Evolutionary conservation across 1,140 invertebrate species (phyloP).

Genomic region (Drosophila kanapiae): DNA sequence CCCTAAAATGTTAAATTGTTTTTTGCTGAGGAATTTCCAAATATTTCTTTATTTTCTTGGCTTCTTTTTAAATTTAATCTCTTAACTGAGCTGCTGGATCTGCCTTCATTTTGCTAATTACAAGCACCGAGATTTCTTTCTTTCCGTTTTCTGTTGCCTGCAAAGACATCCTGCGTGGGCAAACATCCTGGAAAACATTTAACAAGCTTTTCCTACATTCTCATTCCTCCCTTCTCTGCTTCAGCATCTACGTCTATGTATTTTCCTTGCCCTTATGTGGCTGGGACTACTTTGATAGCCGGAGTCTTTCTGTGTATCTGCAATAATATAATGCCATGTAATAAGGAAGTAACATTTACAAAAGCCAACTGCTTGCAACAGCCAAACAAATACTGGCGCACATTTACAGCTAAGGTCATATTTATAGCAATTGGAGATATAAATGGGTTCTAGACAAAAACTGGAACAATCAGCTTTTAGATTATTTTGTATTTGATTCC

Average conservation of each 20-base stretch:
- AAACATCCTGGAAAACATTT: slow-evolving; percentile 52
- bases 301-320: slow-evolving; percentile 27
- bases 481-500: too few species aligned
- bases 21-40: too few species aligned
- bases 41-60: too few species aligned
- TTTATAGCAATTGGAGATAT: neutral
- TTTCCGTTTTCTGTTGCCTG: slow-evolving; percentile 20
- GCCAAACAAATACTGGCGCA: slow-evolving; percentile 29
- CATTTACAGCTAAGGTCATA: neutral
- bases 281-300: slow-evolving; percentile 42
- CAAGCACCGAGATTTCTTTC: slow-evolving; percentile 22
- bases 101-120: slow-evolving; percentile 32
- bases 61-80: slow-evolving; percentile 1
- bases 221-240: neutral
- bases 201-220: slow-evolving; percentile 18
- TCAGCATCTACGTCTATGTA: slow-evolving; percentile 1
- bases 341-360: slow-evolving; percentile 82
- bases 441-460: too few species aligned
- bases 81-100: neutral
- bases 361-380: slow-evolving; percentile 76
- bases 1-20: too few species aligned
- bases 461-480: too few species aligned
- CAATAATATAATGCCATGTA: slow-evolving; percentile 63
- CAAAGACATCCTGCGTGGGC: slow-evolving; percentile 38
- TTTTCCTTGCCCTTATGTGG: slow-evolving; percentile 16